These are phyloP conservation scores for Pseudorhombus dupliciocellatus DNA, from an alignment of 2,113 vertebrate species.

Conservation along the genomic window DNA sequence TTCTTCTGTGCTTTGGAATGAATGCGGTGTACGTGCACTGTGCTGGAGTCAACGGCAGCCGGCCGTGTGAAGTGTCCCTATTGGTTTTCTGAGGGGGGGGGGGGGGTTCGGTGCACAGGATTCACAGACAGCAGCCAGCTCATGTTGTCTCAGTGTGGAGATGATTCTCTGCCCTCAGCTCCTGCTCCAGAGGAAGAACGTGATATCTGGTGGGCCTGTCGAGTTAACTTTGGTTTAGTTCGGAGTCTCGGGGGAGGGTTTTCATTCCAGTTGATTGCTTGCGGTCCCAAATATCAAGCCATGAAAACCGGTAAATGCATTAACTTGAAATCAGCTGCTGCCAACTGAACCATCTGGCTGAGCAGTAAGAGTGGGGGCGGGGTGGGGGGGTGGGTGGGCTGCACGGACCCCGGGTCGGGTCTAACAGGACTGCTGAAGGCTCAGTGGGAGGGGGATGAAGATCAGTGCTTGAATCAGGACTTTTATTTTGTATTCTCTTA, in stretches of 20 bases:
- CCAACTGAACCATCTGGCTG: conserved; percentile 1
- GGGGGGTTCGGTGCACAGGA: no score
- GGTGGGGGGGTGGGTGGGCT: not conserved
- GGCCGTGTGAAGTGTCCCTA: not conserved
- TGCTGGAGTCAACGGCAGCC: not conserved
- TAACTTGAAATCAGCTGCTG: not conserved
- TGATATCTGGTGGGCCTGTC: not conserved
- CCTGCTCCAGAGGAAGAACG: not conserved
- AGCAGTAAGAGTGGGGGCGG: not conserved
- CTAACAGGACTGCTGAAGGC: not conserved
- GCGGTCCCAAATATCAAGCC: not conserved
- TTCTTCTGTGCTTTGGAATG: not conserved
- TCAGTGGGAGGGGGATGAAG: not conserved
- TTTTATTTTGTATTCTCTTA: no score
- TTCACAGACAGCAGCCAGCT: not conserved
- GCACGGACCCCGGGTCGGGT: not conserved
- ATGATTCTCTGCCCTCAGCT: not conserved
- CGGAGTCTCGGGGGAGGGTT: not conserved
- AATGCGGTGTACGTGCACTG: no score
- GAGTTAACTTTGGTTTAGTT: not conserved
- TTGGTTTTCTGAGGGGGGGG: not conserved
- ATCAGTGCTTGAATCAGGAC: not conserved
- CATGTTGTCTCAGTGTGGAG: not conserved
- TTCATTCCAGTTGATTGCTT: not conserved
- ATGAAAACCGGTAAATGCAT: not conserved